Conservation (phyloP, 2,113 vertebrate genomes). For the Anseranas semipalmata region DNA sequence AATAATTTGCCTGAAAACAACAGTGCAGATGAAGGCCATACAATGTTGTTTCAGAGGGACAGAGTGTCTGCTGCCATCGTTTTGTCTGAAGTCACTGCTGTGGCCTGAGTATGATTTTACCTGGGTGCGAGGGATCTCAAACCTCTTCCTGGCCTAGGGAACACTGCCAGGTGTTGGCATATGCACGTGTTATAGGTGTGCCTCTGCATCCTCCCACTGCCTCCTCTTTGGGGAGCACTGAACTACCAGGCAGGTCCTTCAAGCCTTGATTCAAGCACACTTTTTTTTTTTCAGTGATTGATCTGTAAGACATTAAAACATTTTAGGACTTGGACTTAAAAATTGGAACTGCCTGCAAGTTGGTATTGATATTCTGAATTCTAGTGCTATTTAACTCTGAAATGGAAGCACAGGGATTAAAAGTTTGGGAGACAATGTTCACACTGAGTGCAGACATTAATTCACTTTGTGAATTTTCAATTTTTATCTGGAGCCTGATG, state of each 20-base stretch:
- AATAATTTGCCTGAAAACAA: neutral
- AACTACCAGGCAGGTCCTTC: neutral
- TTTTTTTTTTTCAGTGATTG: neutral
- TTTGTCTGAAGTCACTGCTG: neutral
- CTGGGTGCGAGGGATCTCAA: neutral
- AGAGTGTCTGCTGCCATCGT: neutral
- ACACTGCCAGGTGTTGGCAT: neutral
- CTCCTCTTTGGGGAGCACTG: neutral
- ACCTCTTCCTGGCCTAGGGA: neutral
- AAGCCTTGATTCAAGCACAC: neutral
- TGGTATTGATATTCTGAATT: neutral
- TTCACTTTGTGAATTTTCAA: neutral
- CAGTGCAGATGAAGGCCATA: neutral
- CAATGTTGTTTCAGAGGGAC: neutral
- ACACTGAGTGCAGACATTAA: neutral
- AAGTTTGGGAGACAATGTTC: neutral
- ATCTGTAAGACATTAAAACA: neutral
- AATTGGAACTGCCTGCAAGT: neutral
- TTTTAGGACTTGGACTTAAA: neutral
- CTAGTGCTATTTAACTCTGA: neutral
- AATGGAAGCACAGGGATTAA: neutral
- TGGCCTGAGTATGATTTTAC: neutral
- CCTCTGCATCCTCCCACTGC: neutral
- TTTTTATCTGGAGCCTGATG: neutral
- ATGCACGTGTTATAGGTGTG: fast-evolving